A percentile compares a stretch with the other conserved stretches of the same genome.
These are phyloP conservation scores for Tachyglossus aculeatus DNA, from an alignment of 2,797 vertebrate species.

Conservation along the genomic window DNA sequence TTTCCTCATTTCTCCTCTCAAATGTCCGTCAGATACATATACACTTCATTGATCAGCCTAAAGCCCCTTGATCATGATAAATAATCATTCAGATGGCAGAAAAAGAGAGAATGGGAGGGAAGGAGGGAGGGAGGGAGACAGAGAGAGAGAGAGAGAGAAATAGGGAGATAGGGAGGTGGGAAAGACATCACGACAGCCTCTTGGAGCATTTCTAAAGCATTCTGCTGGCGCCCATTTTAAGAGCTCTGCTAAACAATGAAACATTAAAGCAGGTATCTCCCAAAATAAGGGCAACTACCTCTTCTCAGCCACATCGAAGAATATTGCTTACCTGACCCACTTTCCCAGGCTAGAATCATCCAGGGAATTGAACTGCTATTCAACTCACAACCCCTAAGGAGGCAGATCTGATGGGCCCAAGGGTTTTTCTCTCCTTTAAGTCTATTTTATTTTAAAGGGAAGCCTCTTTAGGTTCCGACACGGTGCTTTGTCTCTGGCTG, in stretches of 20 bases:
- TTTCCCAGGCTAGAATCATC: neutral
- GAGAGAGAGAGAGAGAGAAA: no score
- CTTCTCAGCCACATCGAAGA: constrained; percentile 6
- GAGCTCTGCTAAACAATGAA: neutral
- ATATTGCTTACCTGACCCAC: neutral
- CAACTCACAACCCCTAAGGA: neutral
- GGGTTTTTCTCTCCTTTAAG: constrained; percentile 23
- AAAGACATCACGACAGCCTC: neutral
- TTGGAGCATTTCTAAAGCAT: neutral
- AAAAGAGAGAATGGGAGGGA: neutral
- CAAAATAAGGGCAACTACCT: constrained; percentile 22
- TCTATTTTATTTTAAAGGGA: constrained; percentile 44
- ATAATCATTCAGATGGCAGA: constrained; percentile 54
- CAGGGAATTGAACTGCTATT: neutral
- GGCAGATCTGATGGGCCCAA: no score
- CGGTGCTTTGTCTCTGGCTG: constrained; percentile 47
- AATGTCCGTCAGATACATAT: constrained; percentile 51
- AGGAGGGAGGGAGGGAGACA: no score
- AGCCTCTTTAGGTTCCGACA: constrained; percentile 47
- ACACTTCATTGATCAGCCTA: constrained; percentile 62
- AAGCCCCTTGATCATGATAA: constrained; percentile 58
- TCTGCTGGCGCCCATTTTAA: constrained; percentile 1
- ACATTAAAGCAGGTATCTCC: neutral
- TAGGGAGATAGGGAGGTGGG: no score
- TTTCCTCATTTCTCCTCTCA: constrained; percentile 58